Evolutionary conservation across 2,888 invertebrate genomes (phyloP).

Genomic region (Campoplex capitator): DNA sequence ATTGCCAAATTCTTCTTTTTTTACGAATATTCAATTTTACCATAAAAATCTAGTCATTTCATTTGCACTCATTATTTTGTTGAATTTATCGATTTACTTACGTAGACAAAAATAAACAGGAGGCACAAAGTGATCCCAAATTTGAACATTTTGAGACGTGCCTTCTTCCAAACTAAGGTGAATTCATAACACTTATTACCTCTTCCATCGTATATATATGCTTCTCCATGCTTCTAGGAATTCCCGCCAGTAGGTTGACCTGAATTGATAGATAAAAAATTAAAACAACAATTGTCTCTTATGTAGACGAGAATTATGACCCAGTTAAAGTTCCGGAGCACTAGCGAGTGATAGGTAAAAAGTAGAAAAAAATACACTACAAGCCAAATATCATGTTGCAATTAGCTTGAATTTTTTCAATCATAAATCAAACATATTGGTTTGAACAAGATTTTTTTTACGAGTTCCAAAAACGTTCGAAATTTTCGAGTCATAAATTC

Average conservation of each 20-base stretch:
- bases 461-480: neutral
- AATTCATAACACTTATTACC: constrained; percentile 9
- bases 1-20: neutral
- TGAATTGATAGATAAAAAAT: constrained; percentile 11
- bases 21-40: neutral
- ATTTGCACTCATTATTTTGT: neutral
- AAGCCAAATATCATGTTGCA: neutral
- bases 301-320: constrained; percentile 14
- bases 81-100: neutral
- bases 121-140: neutral
- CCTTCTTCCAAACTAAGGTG: neutral
- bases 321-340: neutral
- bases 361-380: neutral
- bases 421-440: constrained; percentile 19
- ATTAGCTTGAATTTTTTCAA: constrained; percentile 7
- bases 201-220: neutral
- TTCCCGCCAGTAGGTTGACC: neutral
- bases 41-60: neutral
- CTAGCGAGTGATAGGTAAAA: neutral
- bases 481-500: neutral
- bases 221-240: neutral
- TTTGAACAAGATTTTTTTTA: constrained; percentile 6
- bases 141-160: constrained; percentile 6
- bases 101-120: constrained; percentile 17
- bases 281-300: constrained; percentile 7